Evolutionary conservation across 2,888 invertebrate species (phyloP), one percentile per base, ranked within the genome.

Genomic region (Anodontia alba): DNA sequence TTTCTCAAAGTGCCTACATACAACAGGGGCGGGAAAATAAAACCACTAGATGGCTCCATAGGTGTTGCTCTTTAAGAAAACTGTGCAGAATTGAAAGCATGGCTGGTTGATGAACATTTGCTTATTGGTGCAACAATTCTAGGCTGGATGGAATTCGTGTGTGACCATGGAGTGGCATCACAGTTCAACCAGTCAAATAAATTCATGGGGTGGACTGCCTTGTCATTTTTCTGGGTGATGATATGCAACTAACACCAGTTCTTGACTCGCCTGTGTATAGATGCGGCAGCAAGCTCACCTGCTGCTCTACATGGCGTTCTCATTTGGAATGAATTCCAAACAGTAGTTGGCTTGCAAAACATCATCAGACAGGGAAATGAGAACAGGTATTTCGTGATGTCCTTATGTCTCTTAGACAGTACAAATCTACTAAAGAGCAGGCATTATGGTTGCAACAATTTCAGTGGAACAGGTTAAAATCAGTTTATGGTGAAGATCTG

Each of bases 41-140:
- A 46, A 54, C 73, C 76, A 17, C 87, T 83, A 36, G 80, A 84
- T 73, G 87, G 83, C 15, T n/a, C 54, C 7, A 73, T 23, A 29
- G 86, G 86, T 23, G 62, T 76, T 75, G 33, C 33, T 20, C 43
- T 88, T 12, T 86, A 83, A 62, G 51, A 31, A 38, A 83, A 87
- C 54, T 87, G 77, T 62, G 33, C 76, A 23, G 80, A 73, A 12
- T 23, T 88, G 26, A 15, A 71, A 5, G 84, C 71, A 12, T 51
- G 87, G 5, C 69, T 88, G 26, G 70, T 87, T 43, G 87, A 87
- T 84, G 87, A 87, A 80, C 38, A 85, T 3, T 87, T 85, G 1
- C 20, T 42, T 78, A 33, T 29, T 78, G 33, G 26, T 33, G 31
- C 31, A 29, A 76, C 17, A 20, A 81, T 78, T 51, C 70, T 84